phyloP scores from a whole-genome alignment of 2,797 vertebrate species.

The Adelosebastes latens region DNA sequence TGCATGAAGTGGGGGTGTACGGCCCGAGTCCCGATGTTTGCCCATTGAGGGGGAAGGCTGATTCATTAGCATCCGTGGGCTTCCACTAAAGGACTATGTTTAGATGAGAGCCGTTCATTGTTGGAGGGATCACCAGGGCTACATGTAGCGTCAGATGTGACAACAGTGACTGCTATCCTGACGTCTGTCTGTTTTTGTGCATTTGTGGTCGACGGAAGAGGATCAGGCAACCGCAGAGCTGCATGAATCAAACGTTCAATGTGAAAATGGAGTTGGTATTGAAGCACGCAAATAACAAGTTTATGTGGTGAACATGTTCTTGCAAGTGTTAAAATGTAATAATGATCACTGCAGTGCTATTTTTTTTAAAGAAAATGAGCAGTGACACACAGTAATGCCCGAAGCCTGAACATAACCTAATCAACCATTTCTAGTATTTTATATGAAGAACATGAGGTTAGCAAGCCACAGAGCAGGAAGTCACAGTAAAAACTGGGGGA shows the following conservation, averaged over 20 bases:
- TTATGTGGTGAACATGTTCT: background rate
- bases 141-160: slow-evolving; percentile 34
- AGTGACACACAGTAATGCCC: background rate
- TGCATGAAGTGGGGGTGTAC: slow-evolving; percentile 2
- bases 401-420: background rate
- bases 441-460: background rate
- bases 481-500: background rate
- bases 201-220: background rate
- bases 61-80: slow-evolving; percentile 45
- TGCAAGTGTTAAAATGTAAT: background rate
- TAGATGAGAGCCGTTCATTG: slow-evolving; percentile 34
- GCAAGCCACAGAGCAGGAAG: background rate
- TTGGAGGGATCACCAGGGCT: slow-evolving; percentile 29
- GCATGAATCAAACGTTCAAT: background rate
- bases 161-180: slow-evolving; percentile 15
- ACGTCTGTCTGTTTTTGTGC: slow-evolving; percentile 14
- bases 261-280: background rate
- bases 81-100: slow-evolving; percentile 34
- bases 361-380: slow-evolving; percentile 1
- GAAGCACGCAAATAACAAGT: background rate
- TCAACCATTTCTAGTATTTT: background rate
- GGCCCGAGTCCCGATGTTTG: background rate
- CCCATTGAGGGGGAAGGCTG: background rate
- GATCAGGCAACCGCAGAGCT: slow-evolving; percentile 1
- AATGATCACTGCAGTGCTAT: background rate